Evolutionary conservation across 2,888 invertebrate species (phyloP).

Genomic region (Calameuta pallipes): DNA sequence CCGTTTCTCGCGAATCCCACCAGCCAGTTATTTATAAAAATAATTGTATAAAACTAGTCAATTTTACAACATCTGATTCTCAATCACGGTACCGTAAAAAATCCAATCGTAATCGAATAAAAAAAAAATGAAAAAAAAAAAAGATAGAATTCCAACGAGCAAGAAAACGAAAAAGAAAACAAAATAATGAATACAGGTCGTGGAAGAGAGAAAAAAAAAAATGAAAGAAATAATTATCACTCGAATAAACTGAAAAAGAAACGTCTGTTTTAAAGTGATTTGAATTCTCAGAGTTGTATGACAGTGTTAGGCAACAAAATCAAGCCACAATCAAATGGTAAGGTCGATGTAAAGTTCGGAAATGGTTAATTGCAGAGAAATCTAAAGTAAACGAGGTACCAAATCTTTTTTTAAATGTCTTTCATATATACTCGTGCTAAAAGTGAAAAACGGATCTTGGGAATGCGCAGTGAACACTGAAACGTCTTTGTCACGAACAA

Average conservation of each 20-base stretch:
- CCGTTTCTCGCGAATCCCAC: slow-evolving; percentile 45
- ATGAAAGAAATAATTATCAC: background rate
- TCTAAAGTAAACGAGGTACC: background rate
- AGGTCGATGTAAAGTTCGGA: slow-evolving; percentile 6
- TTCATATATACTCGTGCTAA: background rate
- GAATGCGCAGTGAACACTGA: background rate
- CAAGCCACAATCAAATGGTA: slow-evolving; percentile 59
- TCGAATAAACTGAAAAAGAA: slow-evolving; percentile 7
- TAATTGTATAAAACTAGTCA: slow-evolving; percentile 67
- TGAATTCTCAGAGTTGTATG: slow-evolving; percentile 63
- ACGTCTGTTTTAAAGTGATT: slow-evolving; percentile 44
- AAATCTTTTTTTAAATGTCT: background rate
- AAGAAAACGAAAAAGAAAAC: slow-evolving; percentile 17
- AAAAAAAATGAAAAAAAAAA: slow-evolving; percentile 18
- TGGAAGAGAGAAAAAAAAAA: background rate
- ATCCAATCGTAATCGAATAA: slow-evolving; percentile 36
- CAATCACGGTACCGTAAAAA: slow-evolving; percentile 60
- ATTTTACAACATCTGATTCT: slow-evolving; percentile 63
- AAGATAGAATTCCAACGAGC: slow-evolving; percentile 12
- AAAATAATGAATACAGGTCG: background rate
- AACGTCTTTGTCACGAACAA: background rate
- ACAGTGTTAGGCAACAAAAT: slow-evolving; percentile 60
- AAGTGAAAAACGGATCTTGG: background rate
- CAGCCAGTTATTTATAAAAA: slow-evolving; percentile 66
- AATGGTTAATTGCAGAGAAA: background rate